Evolutionary conservation across 2,113 vertebrate species (phyloP), one percentile per base, ranked within the genome.

Genomic region (Cyanoderma ruficeps): DNA sequence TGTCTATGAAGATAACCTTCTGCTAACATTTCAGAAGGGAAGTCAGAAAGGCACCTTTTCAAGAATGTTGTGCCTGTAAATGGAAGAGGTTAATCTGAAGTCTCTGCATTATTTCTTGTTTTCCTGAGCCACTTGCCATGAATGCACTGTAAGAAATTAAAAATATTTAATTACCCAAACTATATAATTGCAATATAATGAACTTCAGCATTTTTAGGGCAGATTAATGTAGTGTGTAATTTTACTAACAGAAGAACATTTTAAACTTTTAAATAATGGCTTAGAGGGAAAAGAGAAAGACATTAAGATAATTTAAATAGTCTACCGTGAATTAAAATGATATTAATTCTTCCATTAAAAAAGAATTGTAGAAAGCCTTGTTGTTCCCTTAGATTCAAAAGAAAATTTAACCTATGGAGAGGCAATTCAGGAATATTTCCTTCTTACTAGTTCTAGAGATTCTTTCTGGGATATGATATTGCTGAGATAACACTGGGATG

Each of bases 131-230:
- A 71, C 46, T 56, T 64, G 80, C 93, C 0, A 0, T 87, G 77
- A 95, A 79, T 30, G 37, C 23, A 68, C 7, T 59, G 27, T 24
- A 28, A 60, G 68, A 84, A 94, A 94, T 91, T 55, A 82, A 81
- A 95, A 84, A 47, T 64, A 65, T 86, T 94, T 95, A 91, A 97
- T 96, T 95, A 87, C 33, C 39, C 23, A 56, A 41, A 70, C 44
- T 55, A 39, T 78, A 69, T 85, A 78, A 91, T 79, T 89, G 74
- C 46, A 82, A 25, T 64, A 79, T 46, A 92, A 94, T 65, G 41
- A 87, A 79, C 37, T 56, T 84, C 53, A 42, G 31, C 53, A 76
- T 71, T 89, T 93, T 92, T 87, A 86, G 17, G 61, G 46, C 53
- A 65, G 77, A 75, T 85, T 91, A 95, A 91, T 91, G 86, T 89